These are phyloP conservation scores for Belgica antarctica DNA, from an alignment of 2,888 invertebrate species.

Conservation along the genomic window DNA sequence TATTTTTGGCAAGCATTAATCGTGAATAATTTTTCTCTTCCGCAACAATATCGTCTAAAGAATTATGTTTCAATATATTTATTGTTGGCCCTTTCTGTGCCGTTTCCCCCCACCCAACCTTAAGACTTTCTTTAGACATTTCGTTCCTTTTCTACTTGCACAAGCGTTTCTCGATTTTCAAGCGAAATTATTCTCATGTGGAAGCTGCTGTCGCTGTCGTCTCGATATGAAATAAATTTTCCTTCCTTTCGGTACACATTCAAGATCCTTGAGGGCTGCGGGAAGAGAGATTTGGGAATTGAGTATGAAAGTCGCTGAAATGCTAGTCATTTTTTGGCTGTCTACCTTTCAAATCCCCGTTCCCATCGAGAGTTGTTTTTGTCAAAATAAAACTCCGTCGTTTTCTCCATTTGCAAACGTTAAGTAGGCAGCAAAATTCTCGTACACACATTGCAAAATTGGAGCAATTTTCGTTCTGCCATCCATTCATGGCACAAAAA, in stretches of 20 bases:
- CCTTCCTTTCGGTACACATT: background rate
- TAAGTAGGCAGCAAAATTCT: background rate
- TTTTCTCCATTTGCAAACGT: background rate
- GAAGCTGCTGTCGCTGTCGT: conserved; percentile 12
- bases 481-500: background rate
- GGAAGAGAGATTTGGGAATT: too few species aligned
- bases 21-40: background rate
- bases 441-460: background rate
- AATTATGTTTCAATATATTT: conserved; percentile 11
- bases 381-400: conserved; percentile 28
- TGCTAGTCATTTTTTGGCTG: conserved; percentile 10
- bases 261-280: background rate
- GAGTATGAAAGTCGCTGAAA: background rate
- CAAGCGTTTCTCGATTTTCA: background rate
- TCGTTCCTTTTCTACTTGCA: conserved; percentile 1
- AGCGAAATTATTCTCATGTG: background rate
- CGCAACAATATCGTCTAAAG: background rate
- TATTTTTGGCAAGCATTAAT: conserved; percentile 5
- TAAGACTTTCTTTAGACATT: background rate
- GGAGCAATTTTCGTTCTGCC: conserved; percentile 28
- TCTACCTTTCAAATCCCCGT: conserved; percentile 17
- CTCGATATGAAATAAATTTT: background rate
- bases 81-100: background rate
- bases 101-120: background rate
- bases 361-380: background rate